phyloP scores from a whole-genome alignment of 2,797 vertebrate species.

The Myripristis murdjan region DNA sequence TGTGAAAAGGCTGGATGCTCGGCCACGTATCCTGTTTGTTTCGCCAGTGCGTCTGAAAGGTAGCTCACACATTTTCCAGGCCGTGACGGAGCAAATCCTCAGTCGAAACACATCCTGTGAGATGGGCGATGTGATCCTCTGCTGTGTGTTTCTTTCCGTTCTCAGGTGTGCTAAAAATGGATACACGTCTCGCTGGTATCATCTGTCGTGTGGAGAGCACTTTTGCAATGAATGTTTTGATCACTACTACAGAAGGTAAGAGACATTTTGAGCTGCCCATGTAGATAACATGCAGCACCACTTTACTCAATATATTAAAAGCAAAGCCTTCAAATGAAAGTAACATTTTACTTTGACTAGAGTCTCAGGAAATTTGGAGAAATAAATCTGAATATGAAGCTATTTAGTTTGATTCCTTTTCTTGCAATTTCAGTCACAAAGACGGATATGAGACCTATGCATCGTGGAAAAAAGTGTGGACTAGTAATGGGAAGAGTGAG shows the following conservation, averaged over 20 bases:
- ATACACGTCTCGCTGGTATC: slow-evolving; percentile 98
- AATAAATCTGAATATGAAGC: neutral
- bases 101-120: neutral
- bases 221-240: slow-evolving; percentile 99
- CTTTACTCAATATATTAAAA: too few species aligned
- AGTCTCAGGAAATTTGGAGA: neutral
- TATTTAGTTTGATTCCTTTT: neutral
- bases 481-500: slow-evolving; percentile 97
- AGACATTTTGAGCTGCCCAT: neutral
- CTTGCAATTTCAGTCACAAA: slow-evolving; percentile 90
- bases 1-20: slow-evolving; percentile 98
- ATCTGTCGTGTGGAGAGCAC: slow-evolving; percentile 98
- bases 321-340: too few species aligned
- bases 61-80: slow-evolving; percentile 62
- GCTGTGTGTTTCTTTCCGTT: neutral
- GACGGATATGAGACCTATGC: slow-evolving; percentile 96
- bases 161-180: slow-evolving; percentile 98
- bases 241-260: slow-evolving; percentile 97
- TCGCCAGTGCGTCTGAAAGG: slow-evolving; percentile 98
- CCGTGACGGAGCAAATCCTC: too few species aligned
- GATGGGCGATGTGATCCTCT: neutral
- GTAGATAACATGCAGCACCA: too few species aligned
- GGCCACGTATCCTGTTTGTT: slow-evolving; percentile 95
- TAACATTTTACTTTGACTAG: too few species aligned
- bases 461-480: slow-evolving; percentile 97